Conservation (phyloP, 2,888 invertebrate genomes). For the Napeogenes sylphis region DNA sequence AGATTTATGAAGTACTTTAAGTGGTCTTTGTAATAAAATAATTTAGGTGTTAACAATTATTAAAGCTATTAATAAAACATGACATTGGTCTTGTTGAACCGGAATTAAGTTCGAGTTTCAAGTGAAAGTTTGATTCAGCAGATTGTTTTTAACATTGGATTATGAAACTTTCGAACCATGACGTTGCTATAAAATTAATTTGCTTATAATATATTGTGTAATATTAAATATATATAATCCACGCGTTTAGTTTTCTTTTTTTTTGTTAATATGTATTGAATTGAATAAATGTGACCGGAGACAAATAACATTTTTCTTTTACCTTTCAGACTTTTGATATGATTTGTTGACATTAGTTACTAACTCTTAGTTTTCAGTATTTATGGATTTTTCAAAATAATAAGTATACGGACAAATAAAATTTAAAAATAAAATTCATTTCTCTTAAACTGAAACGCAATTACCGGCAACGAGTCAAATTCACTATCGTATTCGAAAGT, state of each 20-base stretch:
- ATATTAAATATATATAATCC: too few relatives aligned
- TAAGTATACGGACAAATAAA: background rate
- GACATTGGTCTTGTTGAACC: conserved; percentile 42
- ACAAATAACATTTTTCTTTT: too few relatives aligned
- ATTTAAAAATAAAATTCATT: conserved; percentile 17
- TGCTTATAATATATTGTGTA: conserved; percentile 13
- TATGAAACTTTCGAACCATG: conserved; percentile 62
- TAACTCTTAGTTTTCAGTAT: too few relatives aligned
- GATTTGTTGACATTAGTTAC: too few relatives aligned
- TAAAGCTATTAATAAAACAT: conserved; percentile 35
- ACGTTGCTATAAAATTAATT: conserved; percentile 51
- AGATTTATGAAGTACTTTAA: background rate
- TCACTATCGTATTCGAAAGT: conserved; percentile 61
- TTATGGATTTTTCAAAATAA: too few relatives aligned
- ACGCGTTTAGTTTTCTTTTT: too few relatives aligned
- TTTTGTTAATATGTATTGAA: too few relatives aligned
- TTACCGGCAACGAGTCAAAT: conserved; percentile 51
- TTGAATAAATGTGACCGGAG: too few relatives aligned
- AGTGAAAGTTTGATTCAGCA: conserved; percentile 66
- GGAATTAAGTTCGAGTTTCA: conserved; percentile 58
- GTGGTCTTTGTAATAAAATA: background rate
- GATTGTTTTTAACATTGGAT: conserved; percentile 47
- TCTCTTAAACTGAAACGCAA: conserved; percentile 61
- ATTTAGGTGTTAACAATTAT: conserved; percentile 12
- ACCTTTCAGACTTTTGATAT: too few relatives aligned